Base-by-base conservation (phyloP, 2,113 vertebrate genomes). In the Saguinus imperator region DNA sequence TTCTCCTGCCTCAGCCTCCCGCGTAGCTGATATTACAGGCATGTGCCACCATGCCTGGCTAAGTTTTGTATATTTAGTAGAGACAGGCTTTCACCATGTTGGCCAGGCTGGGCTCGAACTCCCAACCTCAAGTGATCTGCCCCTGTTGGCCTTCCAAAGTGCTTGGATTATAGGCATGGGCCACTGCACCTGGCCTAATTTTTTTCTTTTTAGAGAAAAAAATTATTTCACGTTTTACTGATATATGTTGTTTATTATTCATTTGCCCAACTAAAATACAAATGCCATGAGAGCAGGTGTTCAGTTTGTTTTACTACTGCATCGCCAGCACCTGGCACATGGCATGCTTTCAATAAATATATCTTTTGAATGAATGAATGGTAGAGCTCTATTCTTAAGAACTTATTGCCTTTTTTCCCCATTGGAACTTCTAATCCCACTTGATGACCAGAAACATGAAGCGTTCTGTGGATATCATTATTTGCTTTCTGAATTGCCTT, bases 121-220 rank as follows among this genome's bases (percentile, higher is more conserved):
- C 61, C 61, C 13, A 27, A 64, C 27, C 61, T 64, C 27, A 29
- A 64, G 27, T 64, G 27, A 64, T 64, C 61, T 64, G 61, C 27
- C 2, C 2, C 0, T 1, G 11, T 64, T 12, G 5, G 61, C 27
- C 27, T 29, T 29, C 61, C 61, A 64, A 64, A 64, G 27, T 29
- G 12, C 61, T 64, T 27, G 27, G 61, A 29, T 64, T 64, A 64
- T 5, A 64, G 61, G 27, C 27, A 5, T 13, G 12, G 29, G 61
- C 61, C 61, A 64, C 27, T 29, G 29, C 5, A 13, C 61, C 61
- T 13, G 68, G 35, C 4, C 75, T 75, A 58, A 16, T 61, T 40
- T 86, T 95, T 95, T 29, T 27, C 37, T 76, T 77, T 91, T 72
- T 27, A 84, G 6, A 81, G 37, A 55, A 72, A 89, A 88, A 88